Base-by-base conservation (phyloP, 2,113 vertebrate genomes). In the Chascanopsetta lugubris region DNA sequence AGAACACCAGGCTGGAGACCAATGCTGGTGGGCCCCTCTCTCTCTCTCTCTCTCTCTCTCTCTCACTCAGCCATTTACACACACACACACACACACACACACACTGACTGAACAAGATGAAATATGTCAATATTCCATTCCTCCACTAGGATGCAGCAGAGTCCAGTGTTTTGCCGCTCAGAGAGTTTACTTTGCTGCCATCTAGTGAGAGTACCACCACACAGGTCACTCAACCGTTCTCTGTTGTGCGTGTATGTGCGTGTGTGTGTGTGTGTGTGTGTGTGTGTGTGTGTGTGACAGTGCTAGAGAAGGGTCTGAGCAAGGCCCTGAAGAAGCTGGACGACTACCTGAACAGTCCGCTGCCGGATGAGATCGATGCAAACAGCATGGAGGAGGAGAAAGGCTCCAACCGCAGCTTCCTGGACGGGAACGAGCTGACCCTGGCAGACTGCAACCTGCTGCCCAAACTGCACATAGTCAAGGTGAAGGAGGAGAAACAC, bases 371-470 rank as follows among this genome's bases (percentile, higher is more conserved):
- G 91, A 95, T 98, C 0, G 94, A 99, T 11, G 90, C 92, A 22
- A 60, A 92, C 89, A 94, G 92, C 61, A 82, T 80, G 2, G 95
- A 94, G 71, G 94, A 97, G 5, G 94, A 95, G 73, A 96, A 92
- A 61, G 76, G 77, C 12, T 99, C 97, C 29, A 92, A 61, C 64
- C 93, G 97, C 70, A 86, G 86, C 83, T 99, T 98, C 89, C 90
- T 99, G 68, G 97, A 99, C 11, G 97, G 97, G 21, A 93, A 96
- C 1, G 94, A 98, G 51, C 87, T 99, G 67, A 96, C 97, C 0
- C 92, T 99, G 32, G 96, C 97, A 0, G 97, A 99, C 91, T 99
- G 97, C 88, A 99, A 99, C 82, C 95, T 99, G 68, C 90, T 99
- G 82, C 97, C 97, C 57, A 99, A 99, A 83, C 95, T 99, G 49